Evolutionary conservation across 2,888 invertebrate species (phyloP).

Genomic region (Scaptomyza parva): DNA sequence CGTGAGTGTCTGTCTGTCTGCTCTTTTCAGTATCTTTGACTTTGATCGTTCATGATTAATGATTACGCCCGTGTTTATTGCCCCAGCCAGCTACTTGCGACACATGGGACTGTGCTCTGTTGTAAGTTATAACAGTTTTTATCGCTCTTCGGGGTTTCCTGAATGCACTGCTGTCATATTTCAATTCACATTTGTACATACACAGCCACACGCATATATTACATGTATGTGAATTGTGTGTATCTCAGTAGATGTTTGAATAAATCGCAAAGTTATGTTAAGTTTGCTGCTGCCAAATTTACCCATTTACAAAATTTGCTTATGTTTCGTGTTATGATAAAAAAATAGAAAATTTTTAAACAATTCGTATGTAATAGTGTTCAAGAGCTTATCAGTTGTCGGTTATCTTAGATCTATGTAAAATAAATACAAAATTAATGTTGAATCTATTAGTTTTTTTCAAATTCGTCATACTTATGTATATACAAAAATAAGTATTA

Average conservation of each 20-base stretch:
- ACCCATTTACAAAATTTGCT: not conserved
- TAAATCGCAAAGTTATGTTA: constrained; percentile 20
- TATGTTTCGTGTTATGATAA: too few species aligned
- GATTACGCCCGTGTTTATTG: constrained; percentile 77
- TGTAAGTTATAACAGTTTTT: constrained; percentile 48
- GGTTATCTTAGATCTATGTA: too few species aligned
- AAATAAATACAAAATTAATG: too few species aligned
- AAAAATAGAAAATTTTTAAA: too few species aligned
- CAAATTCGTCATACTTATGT: too few species aligned
- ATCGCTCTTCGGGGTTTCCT: constrained; percentile 55
- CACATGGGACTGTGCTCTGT: constrained; percentile 17
- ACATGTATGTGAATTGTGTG: constrained; percentile 22
- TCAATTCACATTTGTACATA: constrained; percentile 52
- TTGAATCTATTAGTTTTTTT: too few species aligned
- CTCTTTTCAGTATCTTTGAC: constrained; percentile 74
- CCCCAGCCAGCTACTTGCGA: constrained; percentile 32
- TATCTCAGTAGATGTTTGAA: constrained; percentile 15
- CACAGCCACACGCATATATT: constrained; percentile 33
- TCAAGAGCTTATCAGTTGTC: too few species aligned
- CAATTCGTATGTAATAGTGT: too few species aligned
- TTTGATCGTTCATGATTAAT: constrained; percentile 78
- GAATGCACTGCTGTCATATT: constrained; percentile 57
- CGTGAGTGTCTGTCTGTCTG: constrained; percentile 14
- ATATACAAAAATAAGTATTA: too few species aligned
- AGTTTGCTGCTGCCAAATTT: constrained; percentile 5